Percentiles rank a stretch among this genome's conserved stretches.
These are phyloP conservation scores for Scaptomyza caliginosa DNA, from an alignment of 2,888 invertebrate genomes.

Conservation along the genomic window DNA sequence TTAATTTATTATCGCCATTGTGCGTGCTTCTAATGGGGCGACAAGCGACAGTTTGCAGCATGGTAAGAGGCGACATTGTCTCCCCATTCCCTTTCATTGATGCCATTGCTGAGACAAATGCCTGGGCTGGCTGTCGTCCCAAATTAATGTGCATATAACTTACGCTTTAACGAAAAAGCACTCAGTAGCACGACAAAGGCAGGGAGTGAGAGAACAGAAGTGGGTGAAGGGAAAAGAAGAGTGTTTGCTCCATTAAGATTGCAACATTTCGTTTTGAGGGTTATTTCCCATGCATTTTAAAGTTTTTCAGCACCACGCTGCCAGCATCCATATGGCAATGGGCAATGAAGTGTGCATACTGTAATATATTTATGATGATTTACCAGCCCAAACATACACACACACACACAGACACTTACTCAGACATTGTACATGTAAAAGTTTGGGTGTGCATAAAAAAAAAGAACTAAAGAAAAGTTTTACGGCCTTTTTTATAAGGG, in stretches of 20 bases:
- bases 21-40: conserved; percentile 72
- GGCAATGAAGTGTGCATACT: conserved; percentile 73
- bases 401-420: neutral
- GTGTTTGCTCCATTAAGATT: conserved; percentile 57
- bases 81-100: neutral
- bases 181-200: neutral
- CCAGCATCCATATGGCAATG: conserved; percentile 43
- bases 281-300: conserved; percentile 69
- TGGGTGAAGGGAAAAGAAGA: neutral
- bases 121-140: conserved; percentile 57
- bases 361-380: conserved; percentile 73
- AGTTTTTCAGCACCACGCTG: conserved; percentile 31
- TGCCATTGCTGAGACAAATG: conserved; percentile 61
- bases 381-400: conserved; percentile 45
- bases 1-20: conserved; percentile 77
- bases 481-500: conserved; percentile 45
- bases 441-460: neutral
- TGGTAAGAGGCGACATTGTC: conserved; percentile 8
- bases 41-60: conserved; percentile 44
- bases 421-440: no score
- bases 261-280: conserved; percentile 56
- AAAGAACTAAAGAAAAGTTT: conserved; percentile 20
- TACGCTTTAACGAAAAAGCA: conserved; percentile 32
- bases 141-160: conserved; percentile 74
- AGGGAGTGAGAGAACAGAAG: neutral